Base-by-base conservation (phyloP, 2,113 vertebrate genomes). In the Turdus rufiventris region DNA sequence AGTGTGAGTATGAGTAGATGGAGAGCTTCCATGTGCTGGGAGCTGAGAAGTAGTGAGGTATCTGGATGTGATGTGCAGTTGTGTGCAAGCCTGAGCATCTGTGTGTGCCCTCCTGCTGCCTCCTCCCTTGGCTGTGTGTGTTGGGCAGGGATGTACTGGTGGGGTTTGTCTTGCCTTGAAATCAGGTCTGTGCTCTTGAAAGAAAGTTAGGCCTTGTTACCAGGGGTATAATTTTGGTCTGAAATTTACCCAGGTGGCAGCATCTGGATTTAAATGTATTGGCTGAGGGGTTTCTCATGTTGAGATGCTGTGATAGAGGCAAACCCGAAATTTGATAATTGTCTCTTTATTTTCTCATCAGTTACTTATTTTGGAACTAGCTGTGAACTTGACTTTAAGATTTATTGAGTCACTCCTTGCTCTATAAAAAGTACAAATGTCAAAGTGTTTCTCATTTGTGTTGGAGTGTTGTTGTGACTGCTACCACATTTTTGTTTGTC, bases 361-460 rank as follows among this genome's bases (percentile, higher is more conserved):
- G 36, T 72, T 91, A 40, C 38, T 84, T 72, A 6, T 45, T 85
- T 68, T 62, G 51, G 25, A 68, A 20, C 65, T 67, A 88, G 40
- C 40, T 61, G 26, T 66, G 91, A 92, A 71, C 60, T 29, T 43
- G 63, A 40, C 40, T 68, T 67, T 4, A 71, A 48, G 68, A 28
- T 88, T 91, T 92, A 91, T 56, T 54, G 79, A 80, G 58, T 95
- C 60, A n/a, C n/a, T 75, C 71, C 82, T 91, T 25, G 23, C 60
- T 72, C 81, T 80, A 8, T 87, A 70, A 83, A 73, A 92, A 75
- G 57, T 85, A 91, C 42, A 81, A 78, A 90, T 75, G 91, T 82
- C 26, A 36, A 77, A 73, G 24, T 38, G 40, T 96, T 94, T 88
- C 45, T 86, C 36, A 34, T 60, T 65, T 9, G 0, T 43, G 7